Evolutionary conservation across 1,140 invertebrate species (phyloP).

Genomic region (Acromyrmex charruanus): DNA sequence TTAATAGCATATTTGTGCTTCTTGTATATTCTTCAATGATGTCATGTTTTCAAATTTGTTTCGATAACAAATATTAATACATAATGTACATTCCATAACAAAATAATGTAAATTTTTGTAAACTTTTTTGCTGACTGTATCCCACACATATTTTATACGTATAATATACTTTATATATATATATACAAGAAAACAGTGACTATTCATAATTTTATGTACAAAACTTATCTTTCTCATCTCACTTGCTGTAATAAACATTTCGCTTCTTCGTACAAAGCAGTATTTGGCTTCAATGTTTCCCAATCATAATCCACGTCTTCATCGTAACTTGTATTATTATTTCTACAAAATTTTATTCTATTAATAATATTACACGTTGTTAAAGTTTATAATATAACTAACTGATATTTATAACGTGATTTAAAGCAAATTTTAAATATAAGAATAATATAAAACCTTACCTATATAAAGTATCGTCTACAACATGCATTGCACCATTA

Average conservation of each 20-base stretch:
- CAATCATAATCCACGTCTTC: conserved; percentile 79
- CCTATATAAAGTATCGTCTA: conserved; percentile 82
- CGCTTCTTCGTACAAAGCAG: conserved; percentile 83
- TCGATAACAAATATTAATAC: background rate
- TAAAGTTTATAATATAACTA: conserved; percentile 15
- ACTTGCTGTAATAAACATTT: conserved; percentile 82
- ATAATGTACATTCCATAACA: background rate
- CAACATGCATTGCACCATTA: conserved; percentile 70
- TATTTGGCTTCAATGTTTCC: conserved; percentile 81
- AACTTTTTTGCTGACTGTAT: background rate
- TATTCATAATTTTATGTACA: conserved; percentile 13
- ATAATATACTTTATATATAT: conserved; percentile 20
- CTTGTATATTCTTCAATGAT: background rate
- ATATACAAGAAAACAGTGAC: background rate
- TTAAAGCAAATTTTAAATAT: conserved; percentile 17
- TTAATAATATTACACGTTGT: conserved; percentile 13
- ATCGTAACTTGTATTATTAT: conserved; percentile 69
- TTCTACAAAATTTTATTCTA: conserved; percentile 69
- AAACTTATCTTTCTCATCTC: conserved; percentile 51
- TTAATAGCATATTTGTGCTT: background rate
- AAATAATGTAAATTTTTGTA: conserved; percentile 11
- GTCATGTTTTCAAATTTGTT: background rate
- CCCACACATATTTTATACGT: background rate
- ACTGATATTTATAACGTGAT: conserved; percentile 7
- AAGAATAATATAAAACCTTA: conserved; percentile 59